Conservation (phyloP, 2,797 vertebrate genomes). For the Sarcophilus harrisii region DNA sequence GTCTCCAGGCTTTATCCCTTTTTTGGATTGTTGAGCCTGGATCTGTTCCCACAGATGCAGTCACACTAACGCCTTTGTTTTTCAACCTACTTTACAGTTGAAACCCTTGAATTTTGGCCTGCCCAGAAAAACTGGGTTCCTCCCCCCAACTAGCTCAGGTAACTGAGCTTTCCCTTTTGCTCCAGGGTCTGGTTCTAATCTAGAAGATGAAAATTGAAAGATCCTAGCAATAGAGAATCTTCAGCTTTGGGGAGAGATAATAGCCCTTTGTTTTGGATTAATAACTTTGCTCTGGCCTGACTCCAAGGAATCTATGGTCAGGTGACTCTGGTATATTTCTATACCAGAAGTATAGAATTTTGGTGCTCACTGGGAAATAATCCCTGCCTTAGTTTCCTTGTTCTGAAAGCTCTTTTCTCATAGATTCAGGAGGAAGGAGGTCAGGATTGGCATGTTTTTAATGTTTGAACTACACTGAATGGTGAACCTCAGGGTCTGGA, state of each 20-base stretch:
- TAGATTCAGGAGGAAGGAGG: not conserved
- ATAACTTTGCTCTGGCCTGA: not conserved
- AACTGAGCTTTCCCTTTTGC: constrained; percentile 32
- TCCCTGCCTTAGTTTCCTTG: not conserved
- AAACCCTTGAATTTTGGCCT: constrained; percentile 1
- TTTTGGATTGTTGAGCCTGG: not conserved
- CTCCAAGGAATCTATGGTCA: not conserved
- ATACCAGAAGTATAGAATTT: constrained; percentile 1
- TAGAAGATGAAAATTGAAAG: constrained; percentile 51
- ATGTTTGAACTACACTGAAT: not conserved
- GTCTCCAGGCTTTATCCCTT: not conserved
- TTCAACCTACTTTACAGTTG: not conserved
- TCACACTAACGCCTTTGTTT: not conserved
- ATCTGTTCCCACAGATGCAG: constrained; percentile 43
- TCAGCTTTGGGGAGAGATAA: constrained; percentile 34
- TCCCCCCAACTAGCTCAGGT: not conserved
- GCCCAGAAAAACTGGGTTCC: not conserved
- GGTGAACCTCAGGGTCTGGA: not conserved
- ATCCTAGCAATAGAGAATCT: constrained; percentile 47
- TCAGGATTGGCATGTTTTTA: not conserved
- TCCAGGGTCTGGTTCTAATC: constrained; percentile 22
- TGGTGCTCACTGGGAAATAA: not conserved
- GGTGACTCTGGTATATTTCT: constrained; percentile 21
- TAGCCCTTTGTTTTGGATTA: constrained; percentile 60
- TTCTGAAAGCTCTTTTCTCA: constrained; percentile 1